Evolutionary conservation across 2,797 vertebrate species (phyloP).

Genomic region (Onychomys leucogaster): DNA sequence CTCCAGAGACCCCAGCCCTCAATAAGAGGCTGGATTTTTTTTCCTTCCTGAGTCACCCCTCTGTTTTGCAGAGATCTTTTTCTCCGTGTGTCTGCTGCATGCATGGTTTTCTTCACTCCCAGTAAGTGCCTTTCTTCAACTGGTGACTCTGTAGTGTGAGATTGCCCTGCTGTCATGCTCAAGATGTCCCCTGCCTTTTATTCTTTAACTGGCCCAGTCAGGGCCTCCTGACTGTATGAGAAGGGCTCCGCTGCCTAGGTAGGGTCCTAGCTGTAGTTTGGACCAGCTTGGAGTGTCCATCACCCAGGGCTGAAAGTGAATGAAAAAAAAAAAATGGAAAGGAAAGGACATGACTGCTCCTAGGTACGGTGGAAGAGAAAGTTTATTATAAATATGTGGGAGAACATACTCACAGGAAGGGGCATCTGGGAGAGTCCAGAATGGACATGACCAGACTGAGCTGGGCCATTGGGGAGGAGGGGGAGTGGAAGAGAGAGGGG

Average conservation of each 20-base stretch:
- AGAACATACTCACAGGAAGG: not conserved
- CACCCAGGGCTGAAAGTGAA: not conserved
- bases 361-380: no score
- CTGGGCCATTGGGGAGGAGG: not conserved
- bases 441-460: not conserved
- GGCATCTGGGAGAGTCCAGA: not conserved
- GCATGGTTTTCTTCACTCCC: not conserved
- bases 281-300: not conserved
- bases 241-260: not conserved
- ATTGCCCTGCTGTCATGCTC: not conserved
- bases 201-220: not conserved
- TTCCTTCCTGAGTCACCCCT: not conserved
- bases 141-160: not conserved
- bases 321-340: no score
- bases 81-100: no score
- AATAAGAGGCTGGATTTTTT: not conserved
- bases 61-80: not conserved
- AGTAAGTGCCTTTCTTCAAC: not conserved
- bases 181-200: not conserved
- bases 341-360: no score
- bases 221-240: not conserved
- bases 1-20: not conserved
- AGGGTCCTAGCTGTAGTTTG: not conserved
- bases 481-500: not conserved
- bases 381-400: no score